Percentiles rank a stretch among this genome's conserved stretches.
Conservation (phyloP, 2,888 invertebrate species). For the Noctuana brunneofusca region DNA sequence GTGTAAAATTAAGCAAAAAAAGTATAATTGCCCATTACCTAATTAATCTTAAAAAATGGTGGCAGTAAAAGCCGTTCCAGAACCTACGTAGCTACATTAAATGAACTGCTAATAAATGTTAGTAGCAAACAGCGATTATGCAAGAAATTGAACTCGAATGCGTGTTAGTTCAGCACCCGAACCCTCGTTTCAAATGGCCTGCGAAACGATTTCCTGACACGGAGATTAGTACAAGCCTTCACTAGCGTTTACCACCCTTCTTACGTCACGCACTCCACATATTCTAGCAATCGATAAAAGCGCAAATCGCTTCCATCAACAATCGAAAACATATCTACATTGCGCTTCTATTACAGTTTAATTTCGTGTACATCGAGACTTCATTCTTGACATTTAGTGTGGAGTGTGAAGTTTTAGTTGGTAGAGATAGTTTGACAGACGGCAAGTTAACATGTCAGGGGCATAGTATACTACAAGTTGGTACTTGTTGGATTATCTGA, state of each 20-base stretch:
- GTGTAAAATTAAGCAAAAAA: constrained; percentile 26
- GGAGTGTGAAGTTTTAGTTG: constrained; percentile 49
- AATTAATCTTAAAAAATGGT: constrained; percentile 24
- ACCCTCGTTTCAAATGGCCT: constrained; percentile 80
- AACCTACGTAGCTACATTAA: constrained; percentile 38
- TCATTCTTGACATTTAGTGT: constrained; percentile 13
- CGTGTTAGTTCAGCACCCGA: constrained; percentile 70
- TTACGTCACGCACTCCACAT: constrained; percentile 80
- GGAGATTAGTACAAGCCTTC: constrained; percentile 83
- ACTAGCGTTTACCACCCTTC: constrained; percentile 78
- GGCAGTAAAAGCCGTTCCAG: constrained; percentile 29
- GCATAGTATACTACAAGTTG: constrained; percentile 57
- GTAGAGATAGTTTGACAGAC: constrained; percentile 78
- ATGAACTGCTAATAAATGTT: constrained; percentile 59
- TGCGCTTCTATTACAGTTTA: constrained; percentile 51
- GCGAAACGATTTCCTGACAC: constrained; percentile 83
- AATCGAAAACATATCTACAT: constrained; percentile 30
- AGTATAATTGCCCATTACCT: constrained; percentile 33
- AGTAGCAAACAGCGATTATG: constrained; percentile 69
- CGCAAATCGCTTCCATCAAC: constrained; percentile 57
- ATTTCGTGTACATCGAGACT: constrained; percentile 45
- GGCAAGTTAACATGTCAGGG: constrained; percentile 81
- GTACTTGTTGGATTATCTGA: constrained; percentile 68
- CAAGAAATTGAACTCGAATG: constrained; percentile 74
- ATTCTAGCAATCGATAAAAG: constrained; percentile 56